Evolutionary conservation across 37 sponge, comb jelly and placozoan species (phyloP), one percentile per base, ranked within the genome.

Genomic region (Cliona cf. orientalis): DNA sequence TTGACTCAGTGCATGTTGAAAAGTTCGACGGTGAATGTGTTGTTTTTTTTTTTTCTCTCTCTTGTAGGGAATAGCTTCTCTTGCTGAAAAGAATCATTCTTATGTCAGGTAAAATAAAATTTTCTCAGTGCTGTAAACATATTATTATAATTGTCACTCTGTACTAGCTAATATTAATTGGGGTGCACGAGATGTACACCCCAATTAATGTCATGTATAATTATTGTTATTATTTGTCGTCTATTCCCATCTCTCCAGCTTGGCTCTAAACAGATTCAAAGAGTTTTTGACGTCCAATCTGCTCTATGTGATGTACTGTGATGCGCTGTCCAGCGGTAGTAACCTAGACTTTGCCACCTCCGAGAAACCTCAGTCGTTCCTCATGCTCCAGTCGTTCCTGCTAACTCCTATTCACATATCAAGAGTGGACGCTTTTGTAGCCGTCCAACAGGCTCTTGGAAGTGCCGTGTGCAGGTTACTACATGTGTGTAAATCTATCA

Each of bases 221-320:
- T n/a, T n/a, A n/a, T n/a, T n/a, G n/a, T n/a, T n/a, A n/a, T n/a
- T n/a, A n/a, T n/a, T n/a, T n/a, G n/a, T n/a, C n/a, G n/a, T n/a
- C n/a, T n/a, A n/a, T n/a, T n/a, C n/a, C n/a, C n/a, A n/a, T n/a
- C n/a, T n/a, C 49, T 29, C 29, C 78, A 75, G 63, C 66, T 41
- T 62, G 34, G 76, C 82, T 44, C 78, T 86, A 11, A 69, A 58
- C 37, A 33, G 69, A 21, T 72, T 72, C 34, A 72, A 70, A 53
- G 87, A 91, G 58, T 86, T 91, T 49, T 39, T 91, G 34, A 46
- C 17, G 42, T 91, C 91, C 22, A 72, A 61, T 55, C 91, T 91
- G 25, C 75, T 86, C 59, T 57, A 53, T 5, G 39, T 31, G 37
- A 75, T 85, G 69, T 81, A 91, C 64, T 5, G 63, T 29, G 91